Evolutionary conservation across 1,140 invertebrate species (phyloP), one percentile per base, ranked within the genome.

Genomic region (Sarcophaga peregrina): DNA sequence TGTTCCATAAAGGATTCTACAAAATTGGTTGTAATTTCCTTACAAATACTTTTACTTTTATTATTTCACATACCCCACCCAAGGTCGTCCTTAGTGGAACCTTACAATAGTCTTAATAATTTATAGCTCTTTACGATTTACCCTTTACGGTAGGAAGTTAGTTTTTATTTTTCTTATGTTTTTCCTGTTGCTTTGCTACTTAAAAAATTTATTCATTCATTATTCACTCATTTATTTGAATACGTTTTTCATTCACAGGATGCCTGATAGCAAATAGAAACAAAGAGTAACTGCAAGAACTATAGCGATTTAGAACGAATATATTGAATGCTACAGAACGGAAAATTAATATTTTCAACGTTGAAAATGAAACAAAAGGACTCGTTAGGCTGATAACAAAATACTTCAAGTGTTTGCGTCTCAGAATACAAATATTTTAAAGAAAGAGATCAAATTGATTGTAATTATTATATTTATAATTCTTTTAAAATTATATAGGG

Each of bases 121-220:
- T n/a, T n/a, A n/a, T 58, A 0, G n/a, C 54, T n/a, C 7, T 58
- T 58, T 13, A 25, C 0, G 17, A 6, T 20, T 25, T 68, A 68
- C 52, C 20, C 58, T 68, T 68, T 17, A 68, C 17, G n/a, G 17
- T 25, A 62, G 54, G 54, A 62, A 62, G 6, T 62, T 3, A 20
- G 0, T 68, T 25, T 68, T 25, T 68, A 25, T 9, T 78, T 78
- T 78, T 25, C n/a, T 50, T 78, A 9, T 78, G 50, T 25, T 78
- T 76, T 78, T 78, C 47, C 47, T 52, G 75, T 78, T 78, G 75
- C 75, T 78, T 76, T 78, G 25, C n/a, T 52, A 50, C 47, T 68
- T 68, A 68, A 20, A 68, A n/a, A 68, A 68, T 68, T 37, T 37
- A 4, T 37, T 68, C 62, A 68, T 68, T 68, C 62, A 68, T 68